A percentile compares a stretch with the other conserved stretches of the same genome.
Evolutionary conservation across 2,113 vertebrate genomes (phyloP).

Genomic region (Catagonus wagneri): DNA sequence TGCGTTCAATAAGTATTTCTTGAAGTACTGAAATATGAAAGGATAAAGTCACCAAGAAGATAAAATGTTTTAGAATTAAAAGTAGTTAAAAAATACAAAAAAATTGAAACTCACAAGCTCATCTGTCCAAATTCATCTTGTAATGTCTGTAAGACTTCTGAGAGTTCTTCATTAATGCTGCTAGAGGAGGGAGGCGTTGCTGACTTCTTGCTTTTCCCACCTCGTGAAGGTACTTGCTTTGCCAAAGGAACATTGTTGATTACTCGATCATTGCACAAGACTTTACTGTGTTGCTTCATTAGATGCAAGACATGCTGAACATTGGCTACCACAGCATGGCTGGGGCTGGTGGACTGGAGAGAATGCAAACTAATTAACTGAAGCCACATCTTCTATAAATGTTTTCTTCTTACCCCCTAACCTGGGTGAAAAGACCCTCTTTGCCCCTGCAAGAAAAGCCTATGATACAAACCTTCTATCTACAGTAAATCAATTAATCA

Average conservation of each 20-base stretch:
- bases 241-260: slow-evolving; percentile 85
- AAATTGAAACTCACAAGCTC: slow-evolving; percentile 92
- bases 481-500: neutral
- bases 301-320: slow-evolving; percentile 97
- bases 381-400: neutral
- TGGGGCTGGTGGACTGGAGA: slow-evolving; percentile 93
- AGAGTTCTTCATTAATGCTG: slow-evolving; percentile 91
- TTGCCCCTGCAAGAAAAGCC: neutral
- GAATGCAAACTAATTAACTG: neutral
- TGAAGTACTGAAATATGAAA: neutral
- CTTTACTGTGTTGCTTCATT: slow-evolving; percentile 95
- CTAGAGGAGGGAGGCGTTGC: slow-evolving; percentile 75
- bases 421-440: neutral
- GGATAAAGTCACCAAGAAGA: neutral
- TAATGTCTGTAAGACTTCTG: slow-evolving; percentile 92
- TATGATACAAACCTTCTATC: neutral
- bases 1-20: neutral
- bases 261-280: slow-evolving; percentile 94
- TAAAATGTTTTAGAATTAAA: slow-evolving; percentile 48
- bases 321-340: slow-evolving; percentile 96
- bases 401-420: neutral
- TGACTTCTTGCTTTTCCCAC: slow-evolving; percentile 74
- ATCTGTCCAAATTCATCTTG: slow-evolving; percentile 97
- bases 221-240: slow-evolving; percentile 64
- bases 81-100: neutral